These are phyloP conservation scores for Napeogenes sylphis DNA, from an alignment of 2,888 invertebrate species.

Conservation along the genomic window DNA sequence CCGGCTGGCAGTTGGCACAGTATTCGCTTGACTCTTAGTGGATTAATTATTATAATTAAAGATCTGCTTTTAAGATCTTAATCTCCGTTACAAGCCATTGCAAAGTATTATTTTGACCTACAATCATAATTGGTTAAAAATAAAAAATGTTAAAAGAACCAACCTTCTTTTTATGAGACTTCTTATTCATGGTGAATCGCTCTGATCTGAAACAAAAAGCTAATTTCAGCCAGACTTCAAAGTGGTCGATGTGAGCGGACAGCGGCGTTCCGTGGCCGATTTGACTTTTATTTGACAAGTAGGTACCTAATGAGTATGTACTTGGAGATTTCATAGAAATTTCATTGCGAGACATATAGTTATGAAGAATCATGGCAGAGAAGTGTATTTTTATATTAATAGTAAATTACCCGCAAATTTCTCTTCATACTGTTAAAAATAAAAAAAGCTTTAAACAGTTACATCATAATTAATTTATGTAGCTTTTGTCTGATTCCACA, in stretches of 20 bases:
- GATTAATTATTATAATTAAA: constrained; percentile 4
- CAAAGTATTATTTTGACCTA: constrained; percentile 28
- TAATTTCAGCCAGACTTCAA: constrained; percentile 34
- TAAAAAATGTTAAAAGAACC: constrained; percentile 23
- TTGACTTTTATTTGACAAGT: background rate
- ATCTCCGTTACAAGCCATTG: background rate
- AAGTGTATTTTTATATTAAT: background rate
- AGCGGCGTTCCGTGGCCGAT: background rate
- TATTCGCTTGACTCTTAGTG: background rate
- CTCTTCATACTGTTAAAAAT: no score
- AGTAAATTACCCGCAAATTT: background rate
- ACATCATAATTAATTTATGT: constrained; percentile 10
- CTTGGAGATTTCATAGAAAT: no score
- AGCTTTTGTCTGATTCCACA: constrained; percentile 23
- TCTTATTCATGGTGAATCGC: constrained; percentile 59
- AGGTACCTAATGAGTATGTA: background rate
- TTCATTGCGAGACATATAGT: no score
- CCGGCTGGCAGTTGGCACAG: background rate
- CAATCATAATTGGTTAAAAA: background rate
- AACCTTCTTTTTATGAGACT: constrained; percentile 71
- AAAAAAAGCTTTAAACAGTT: no score
- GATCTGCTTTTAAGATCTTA: background rate
- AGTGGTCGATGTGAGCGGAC: constrained; percentile 17
- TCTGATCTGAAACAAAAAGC: constrained; percentile 53
- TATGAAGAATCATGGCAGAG: no score